Evolutionary conservation across 2,888 invertebrate genomes (phyloP).

Genomic region (Glaucopsyche alexis): DNA sequence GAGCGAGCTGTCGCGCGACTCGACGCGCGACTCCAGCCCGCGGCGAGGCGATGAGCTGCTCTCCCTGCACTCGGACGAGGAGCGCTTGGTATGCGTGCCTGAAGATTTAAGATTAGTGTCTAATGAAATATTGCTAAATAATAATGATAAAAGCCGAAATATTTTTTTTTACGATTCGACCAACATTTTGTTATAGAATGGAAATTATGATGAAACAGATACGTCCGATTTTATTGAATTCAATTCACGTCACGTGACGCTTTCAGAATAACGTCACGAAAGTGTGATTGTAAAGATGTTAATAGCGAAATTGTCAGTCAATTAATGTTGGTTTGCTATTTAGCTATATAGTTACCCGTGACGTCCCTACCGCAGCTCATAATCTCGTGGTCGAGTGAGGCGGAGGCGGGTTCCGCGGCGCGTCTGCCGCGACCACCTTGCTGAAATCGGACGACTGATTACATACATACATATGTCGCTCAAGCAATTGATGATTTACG

Average conservation of each 20-base stretch:
- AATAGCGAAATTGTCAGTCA: too few species aligned
- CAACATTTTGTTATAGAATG: too few species aligned
- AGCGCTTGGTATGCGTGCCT: slow-evolving; percentile 73
- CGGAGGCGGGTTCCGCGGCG: slow-evolving; percentile 66
- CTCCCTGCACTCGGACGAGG: slow-evolving; percentile 74
- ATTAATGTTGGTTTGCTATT: neutral
- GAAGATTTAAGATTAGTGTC: neutral
- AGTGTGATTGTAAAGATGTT: neutral
- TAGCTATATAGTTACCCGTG: slow-evolving; percentile 50
- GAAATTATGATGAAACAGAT: too few species aligned
- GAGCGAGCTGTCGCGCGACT: slow-evolving; percentile 59
- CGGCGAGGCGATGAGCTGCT: slow-evolving; percentile 62
- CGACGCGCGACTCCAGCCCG: slow-evolving; percentile 63
- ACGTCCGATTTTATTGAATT: too few species aligned
- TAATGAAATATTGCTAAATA: neutral
- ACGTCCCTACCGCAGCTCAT: slow-evolving; percentile 70
- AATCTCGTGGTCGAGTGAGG: slow-evolving; percentile 75
- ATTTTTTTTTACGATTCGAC: too few species aligned
- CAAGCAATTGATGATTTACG: neutral
- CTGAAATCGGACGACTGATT: slow-evolving; percentile 61
- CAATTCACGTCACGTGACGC: too few species aligned
- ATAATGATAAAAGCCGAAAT: neutral
- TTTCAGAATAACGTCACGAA: too few species aligned
- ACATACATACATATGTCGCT: slow-evolving; percentile 41
- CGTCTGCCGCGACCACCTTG: slow-evolving; percentile 54